Percentiles rank a stretch among this genome's conserved stretches.
These are phyloP conservation scores for Poecilia picta DNA, from an alignment of 2,797 vertebrate genomes.

Conservation along the genomic window DNA sequence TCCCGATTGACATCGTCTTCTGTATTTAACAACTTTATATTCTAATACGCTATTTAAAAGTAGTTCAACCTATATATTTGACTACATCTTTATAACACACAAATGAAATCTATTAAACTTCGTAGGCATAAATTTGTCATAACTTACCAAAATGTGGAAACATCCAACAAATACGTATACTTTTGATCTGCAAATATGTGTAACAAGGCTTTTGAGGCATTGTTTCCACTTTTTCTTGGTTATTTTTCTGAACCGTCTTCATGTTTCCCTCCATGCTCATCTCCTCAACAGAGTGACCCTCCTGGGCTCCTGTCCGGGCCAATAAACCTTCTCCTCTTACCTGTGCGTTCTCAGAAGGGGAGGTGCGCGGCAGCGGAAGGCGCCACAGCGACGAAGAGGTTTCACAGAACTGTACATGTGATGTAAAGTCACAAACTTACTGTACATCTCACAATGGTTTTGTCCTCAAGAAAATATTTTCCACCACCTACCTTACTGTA, in stretches of 20 bases:
- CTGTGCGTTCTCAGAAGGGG: conserved; percentile 86
- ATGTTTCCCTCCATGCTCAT: neutral
- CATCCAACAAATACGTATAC: neutral
- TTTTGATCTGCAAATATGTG: neutral
- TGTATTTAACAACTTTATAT: no score
- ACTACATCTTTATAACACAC: neutral
- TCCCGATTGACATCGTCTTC: no score
- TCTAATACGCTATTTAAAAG: no score
- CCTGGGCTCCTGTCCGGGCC: conserved; percentile 79
- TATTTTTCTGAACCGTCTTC: neutral
- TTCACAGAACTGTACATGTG: conserved; percentile 94
- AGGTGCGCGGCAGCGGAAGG: conserved; percentile 39
- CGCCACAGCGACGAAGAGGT: conserved; percentile 43
- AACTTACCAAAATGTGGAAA: neutral
- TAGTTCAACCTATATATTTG: no score
- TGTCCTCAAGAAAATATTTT: conserved; percentile 86
- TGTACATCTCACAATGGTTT: conserved; percentile 91
- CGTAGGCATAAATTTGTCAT: neutral
- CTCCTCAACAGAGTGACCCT: conserved; percentile 87
- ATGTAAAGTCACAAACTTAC: conserved; percentile 98
- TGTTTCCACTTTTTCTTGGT: neutral
- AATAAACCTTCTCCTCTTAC: conserved; percentile 89
- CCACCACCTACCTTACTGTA: conserved; percentile 91
- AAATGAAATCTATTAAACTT: neutral
- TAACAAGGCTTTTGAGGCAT: neutral